Base-by-base conservation (phyloP, 2,888 invertebrate species). In the Griposia aprilina region DNA sequence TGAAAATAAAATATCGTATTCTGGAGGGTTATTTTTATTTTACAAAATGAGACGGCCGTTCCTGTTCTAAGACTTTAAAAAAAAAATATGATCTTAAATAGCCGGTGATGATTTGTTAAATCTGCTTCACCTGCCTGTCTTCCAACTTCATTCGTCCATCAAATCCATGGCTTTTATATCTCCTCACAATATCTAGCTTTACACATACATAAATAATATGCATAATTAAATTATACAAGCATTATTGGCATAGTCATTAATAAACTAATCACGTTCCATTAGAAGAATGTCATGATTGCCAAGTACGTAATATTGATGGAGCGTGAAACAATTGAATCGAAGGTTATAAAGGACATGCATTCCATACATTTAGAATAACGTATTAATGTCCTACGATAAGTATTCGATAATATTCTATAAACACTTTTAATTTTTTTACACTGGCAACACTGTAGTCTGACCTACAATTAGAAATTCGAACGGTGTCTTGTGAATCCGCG, bases 251-350 rank as follows among this genome's bases (percentile, higher is more conserved):
- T 50, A 45, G 5, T 30, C n/a, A 52, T 85, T 65, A 36, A 1
- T 65, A 82, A 65, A 65, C 72, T 69, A 57, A 65, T 66, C 86
- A 84, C 83, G 83, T 82, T 26, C 60, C 11, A 52, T 20, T 57
- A 76, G 0, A 84, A 65, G 86, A 74, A 84, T 72, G 82, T 62
- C 82, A 68, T 52, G 66, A 77, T 73, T 80, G 52, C 60, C 23
- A 63, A 74, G 36, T 36, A 36, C 2, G 30, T 65, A 71, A 52
- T 73, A 76, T 66, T 13, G 36, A 72, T 66, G 6, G 59, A 30
- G 66, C 57, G 55, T 57, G 67, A 75, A 70, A 81, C 74, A 63
- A 82, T 73, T 59, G 66, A 76, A 66, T 41, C 57, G 26, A 71
- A 82, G 73, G 82, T 74, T 77, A 67, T n/a, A 74, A 59, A 55